Percentiles rank a stretch among this genome's conserved stretches.
These are phyloP conservation scores for Cerceris ruficornis DNA, from an alignment of 2,888 invertebrate species.

Conservation along the genomic window DNA sequence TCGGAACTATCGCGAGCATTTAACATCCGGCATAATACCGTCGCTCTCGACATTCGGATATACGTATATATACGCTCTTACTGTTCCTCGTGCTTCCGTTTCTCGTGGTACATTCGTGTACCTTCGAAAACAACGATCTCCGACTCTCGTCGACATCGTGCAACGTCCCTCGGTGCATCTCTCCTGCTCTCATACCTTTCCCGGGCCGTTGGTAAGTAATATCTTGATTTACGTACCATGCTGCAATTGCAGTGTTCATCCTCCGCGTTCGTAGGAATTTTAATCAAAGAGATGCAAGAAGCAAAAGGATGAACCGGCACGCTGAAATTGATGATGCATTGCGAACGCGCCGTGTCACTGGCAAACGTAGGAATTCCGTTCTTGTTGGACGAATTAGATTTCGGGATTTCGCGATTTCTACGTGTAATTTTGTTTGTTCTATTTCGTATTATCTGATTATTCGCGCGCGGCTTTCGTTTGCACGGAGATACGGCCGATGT, in stretches of 20 bases:
- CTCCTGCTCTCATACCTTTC: neutral
- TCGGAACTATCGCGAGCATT: conserved; percentile 42
- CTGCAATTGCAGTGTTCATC: conserved; percentile 16
- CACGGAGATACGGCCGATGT: too few relatives aligned
- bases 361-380: too few relatives aligned
- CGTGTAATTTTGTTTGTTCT: too few relatives aligned
- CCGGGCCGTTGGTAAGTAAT: conserved; percentile 34
- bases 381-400: too few relatives aligned
- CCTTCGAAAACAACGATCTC: conserved; percentile 52
- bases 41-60: conserved; percentile 19
- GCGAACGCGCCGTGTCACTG: neutral
- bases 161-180: neutral
- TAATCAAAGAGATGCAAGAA: conserved; percentile 28
- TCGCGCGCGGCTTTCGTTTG: too few relatives aligned
- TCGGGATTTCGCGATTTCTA: too few relatives aligned
- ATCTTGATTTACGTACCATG: conserved; percentile 44
- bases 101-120: conserved; percentile 24
- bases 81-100: conserved; percentile 46
- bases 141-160: conserved; percentile 10
- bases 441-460: too few relatives aligned
- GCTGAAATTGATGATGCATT: neutral
- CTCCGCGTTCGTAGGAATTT: conserved; percentile 31
- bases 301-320: neutral
- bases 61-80: conserved; percentile 1
- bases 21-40: conserved; percentile 52